Evolutionary conservation across 2,113 vertebrate species (phyloP), one percentile per base, ranked within the genome.

Genomic region (Panurus biarmicus): DNA sequence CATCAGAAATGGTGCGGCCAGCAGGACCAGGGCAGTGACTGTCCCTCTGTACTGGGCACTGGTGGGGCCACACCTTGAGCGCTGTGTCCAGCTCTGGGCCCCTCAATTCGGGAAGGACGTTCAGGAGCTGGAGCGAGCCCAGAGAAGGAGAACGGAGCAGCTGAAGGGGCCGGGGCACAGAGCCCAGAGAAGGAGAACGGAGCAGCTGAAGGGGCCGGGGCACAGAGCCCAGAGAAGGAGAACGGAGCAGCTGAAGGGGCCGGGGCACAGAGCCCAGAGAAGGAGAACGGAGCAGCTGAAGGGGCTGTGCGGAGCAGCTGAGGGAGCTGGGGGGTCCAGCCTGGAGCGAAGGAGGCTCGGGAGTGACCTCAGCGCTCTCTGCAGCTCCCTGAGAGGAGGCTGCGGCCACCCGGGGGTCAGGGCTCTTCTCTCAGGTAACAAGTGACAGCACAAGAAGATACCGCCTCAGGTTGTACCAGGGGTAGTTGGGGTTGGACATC

Each of bases 11-110:
- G 3, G 47, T 2, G n/a, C 3, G 21, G 48, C n/a, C 38, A 48
- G 6, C 47, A 33, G 62, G 29, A 31, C 4, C 54, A 48, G 70
- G 31, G 14, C n/a, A 40, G 48, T 1, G 77, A 40, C 2, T 70
- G 19, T 17, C 5, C 6, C 24, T 6, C 23, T 2, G 4, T 12
- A 2, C n/a, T 40, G 0, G 0, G 38, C 61, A 7, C 29, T 35
- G 70, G 17, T 54, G 40, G 26, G 28, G 33, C 60, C 6, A 4
- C 20, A 12, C 11, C 14, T 38, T 0, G 1, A 25, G 24, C 16
- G 4, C 51, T 25, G n/a, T 2, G 40, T 3, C 1, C 60, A 6
- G 12, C 29, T 51, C 15, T 19, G 16, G 12, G 33, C 13, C 26
- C 58, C 38, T 45, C 38, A 8, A 0, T 7, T 16, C 12, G 16